Evolutionary conservation across 2,888 invertebrate genomes (phyloP).

Genomic region (Dicroscelio sp.): DNA sequence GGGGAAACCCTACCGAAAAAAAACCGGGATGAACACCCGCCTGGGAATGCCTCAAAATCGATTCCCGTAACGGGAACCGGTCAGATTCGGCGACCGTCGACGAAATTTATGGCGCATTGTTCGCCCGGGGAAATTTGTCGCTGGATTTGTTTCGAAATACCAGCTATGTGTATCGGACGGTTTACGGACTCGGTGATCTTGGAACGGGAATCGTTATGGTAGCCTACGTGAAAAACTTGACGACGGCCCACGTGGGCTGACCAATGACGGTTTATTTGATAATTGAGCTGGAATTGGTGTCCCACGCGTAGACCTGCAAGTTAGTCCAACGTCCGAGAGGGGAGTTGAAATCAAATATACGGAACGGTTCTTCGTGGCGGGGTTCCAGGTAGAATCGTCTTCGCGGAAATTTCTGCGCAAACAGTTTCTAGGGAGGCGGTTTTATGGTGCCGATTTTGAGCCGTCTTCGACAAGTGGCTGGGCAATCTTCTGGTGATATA

Average conservation of each 20-base stretch:
- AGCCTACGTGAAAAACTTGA: slow-evolving; percentile 52
- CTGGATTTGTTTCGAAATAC: not conserved
- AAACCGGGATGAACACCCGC: no score
- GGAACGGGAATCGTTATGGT: slow-evolving; percentile 25
- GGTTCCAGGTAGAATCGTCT: no score
- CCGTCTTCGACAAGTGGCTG: slow-evolving; percentile 34
- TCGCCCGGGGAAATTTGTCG: not conserved
- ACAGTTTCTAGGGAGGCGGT: no score
- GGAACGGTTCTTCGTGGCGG: no score
- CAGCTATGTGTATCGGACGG: slow-evolving; percentile 10
- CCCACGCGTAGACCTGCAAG: slow-evolving; percentile 23
- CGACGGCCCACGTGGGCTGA: slow-evolving; percentile 41
- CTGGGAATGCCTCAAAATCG: no score
- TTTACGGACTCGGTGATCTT: not conserved
- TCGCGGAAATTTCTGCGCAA: no score
- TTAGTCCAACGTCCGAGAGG: slow-evolving; percentile 16
- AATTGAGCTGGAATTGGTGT: slow-evolving; percentile 42
- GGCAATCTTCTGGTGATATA: no score
- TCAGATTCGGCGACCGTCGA: no score
- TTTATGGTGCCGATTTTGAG: no score
- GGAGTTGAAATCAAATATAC: not conserved
- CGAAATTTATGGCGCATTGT: slow-evolving; percentile 9
- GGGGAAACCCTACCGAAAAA: not conserved
- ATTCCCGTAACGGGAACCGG: no score
- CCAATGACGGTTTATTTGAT: slow-evolving; percentile 48